phyloP scores from a whole-genome alignment of 1,140 invertebrate genomes.

The Brachionus plicatilis region DNA sequence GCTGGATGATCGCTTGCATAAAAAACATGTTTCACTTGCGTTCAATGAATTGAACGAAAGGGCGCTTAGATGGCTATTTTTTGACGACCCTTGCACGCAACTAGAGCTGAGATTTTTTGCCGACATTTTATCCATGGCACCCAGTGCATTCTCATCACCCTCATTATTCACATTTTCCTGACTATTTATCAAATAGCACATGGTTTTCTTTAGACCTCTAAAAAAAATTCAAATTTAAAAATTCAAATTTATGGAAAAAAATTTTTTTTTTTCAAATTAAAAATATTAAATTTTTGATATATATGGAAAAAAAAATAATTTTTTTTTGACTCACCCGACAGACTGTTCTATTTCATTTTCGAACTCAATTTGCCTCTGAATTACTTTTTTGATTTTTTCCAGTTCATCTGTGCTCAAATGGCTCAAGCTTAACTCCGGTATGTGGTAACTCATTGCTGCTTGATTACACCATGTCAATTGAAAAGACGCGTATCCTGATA shows the following conservation, averaged over 20 bases:
- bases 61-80: background rate
- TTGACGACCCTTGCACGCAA: background rate
- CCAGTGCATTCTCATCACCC: background rate
- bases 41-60: background rate
- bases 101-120: background rate
- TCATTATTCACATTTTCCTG: background rate
- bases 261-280: too few species aligned
- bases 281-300: background rate
- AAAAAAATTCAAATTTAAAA: too few species aligned
- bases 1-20: background rate
- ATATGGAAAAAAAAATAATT: background rate
- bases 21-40: background rate
- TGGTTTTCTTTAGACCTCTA: conserved; percentile 19
- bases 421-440: background rate
- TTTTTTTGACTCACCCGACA: background rate
- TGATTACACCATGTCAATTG: background rate
- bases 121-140: background rate
- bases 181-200: background rate
- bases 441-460: background rate
- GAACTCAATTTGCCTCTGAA: conserved; percentile 23
- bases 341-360: conserved; percentile 31
- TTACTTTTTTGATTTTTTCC: conserved; percentile 26
- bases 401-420: conserved; percentile 26
- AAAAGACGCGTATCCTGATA: background rate
- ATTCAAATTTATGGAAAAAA: too few species aligned